A percentile compares a stretch with the other conserved stretches of the same genome.
Evolutionary conservation across 2,797 vertebrate species (phyloP).

Genomic region (Kryptopterus vitreolus): DNA sequence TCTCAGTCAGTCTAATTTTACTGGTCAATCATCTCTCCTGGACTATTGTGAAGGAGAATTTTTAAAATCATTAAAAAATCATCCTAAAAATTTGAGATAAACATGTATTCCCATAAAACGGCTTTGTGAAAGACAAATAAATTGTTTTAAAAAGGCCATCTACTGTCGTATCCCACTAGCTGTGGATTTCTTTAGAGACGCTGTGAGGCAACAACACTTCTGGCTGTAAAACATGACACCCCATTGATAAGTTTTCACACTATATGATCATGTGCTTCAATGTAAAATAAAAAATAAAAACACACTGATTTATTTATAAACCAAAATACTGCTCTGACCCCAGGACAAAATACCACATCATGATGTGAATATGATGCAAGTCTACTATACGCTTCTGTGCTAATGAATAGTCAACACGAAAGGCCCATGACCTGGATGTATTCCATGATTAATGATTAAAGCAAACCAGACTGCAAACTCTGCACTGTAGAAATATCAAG

Average conservation of each 20-base stretch:
- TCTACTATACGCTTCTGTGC: not conserved
- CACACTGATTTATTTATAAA: not conserved
- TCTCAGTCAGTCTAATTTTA: no score
- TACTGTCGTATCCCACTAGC: not conserved
- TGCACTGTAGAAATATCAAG: not conserved
- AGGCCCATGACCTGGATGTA: not conserved
- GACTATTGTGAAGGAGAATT: no score
- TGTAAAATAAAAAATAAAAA: no score
- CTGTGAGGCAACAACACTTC: not conserved
- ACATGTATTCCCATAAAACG: no score
- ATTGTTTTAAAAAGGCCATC: not conserved
- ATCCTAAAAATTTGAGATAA: no score
- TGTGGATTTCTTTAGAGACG: not conserved
- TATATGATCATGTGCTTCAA: not conserved
- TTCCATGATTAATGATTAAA: constrained; percentile 11
- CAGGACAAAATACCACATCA: not conserved
- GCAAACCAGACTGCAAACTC: not conserved
- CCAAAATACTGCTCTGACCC: not conserved
- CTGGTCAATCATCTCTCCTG: no score
- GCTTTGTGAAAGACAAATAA: no score
- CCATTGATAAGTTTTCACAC: not conserved
- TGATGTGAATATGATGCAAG: not conserved
- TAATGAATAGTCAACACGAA: not conserved
- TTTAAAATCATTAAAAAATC: no score
- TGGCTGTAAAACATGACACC: not conserved